Evolutionary conservation across 2,888 invertebrate genomes (phyloP), one percentile per base, ranked within the genome.

Genomic region (Formica aserva): DNA sequence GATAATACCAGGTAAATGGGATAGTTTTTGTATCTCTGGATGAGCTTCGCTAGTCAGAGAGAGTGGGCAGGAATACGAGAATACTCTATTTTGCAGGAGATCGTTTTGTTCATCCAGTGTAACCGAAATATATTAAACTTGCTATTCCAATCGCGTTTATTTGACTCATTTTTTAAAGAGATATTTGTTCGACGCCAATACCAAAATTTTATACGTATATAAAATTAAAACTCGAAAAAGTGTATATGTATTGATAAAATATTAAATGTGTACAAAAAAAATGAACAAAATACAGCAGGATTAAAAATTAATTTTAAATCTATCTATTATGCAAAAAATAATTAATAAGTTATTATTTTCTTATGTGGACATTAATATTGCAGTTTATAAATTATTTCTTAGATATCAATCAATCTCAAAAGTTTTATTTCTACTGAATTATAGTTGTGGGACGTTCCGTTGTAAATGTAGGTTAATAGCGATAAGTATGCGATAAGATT

Each of bases 21-120:
- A 45, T 66, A 78, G 62, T 55, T 71, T 75, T 74, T 38, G 38
- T 48, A 45, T 60, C 32, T 35, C 32, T 41, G 13, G n/a, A 55
- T 66, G 41, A 66, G 52, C 38, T 66, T n/a, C n/a, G 57, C 3
- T 8, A 18, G 32, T 41, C 29, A 41, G 22, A 41, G n/a, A 29
- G 26, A 66, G 15, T 3, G 13, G 32, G 3, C 11, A 22, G 38
- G 11, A 67, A 29, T 41, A 55, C 52, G 55, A 13, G 15, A 55
- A 18, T 18, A 18, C 18, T n/a, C 48, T 41, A 22, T 11, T 32
- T 15, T 45, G 22, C 6, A 11, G 41, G 8, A n/a, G 8, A n/a
- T 38, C 55, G 41, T 35, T 78, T 78, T 60, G 57, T 18, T 65
- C 32, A 13, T 11, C 8, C 41, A 11, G 11, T 38, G 41, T n/a